A percentile compares a stretch with the other conserved stretches of the same genome.
These are phyloP conservation scores for Cryptocheilus praepositus DNA, from an alignment of 2,888 invertebrate genomes.

Conservation along the genomic window DNA sequence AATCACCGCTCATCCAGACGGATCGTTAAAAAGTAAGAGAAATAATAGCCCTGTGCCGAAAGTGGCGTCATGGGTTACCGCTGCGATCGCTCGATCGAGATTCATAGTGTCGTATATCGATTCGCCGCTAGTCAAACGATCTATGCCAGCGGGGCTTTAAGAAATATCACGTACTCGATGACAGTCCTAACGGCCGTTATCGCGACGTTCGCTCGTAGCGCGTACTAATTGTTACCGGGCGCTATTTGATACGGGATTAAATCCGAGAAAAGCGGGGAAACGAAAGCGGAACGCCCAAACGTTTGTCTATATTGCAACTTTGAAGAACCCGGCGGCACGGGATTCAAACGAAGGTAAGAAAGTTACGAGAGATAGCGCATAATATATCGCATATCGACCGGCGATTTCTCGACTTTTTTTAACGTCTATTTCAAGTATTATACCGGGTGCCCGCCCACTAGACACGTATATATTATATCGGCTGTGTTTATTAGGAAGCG, in stretches of 20 bases:
- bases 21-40: slow-evolving; percentile 63
- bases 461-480: slow-evolving; percentile 52
- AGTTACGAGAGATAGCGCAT: slow-evolving; percentile 4
- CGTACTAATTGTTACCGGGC: too few relatives aligned
- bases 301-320: too few relatives aligned
- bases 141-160: not conserved
- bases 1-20: slow-evolving; percentile 62
- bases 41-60: slow-evolving; percentile 55
- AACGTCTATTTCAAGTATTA: slow-evolving; percentile 2
- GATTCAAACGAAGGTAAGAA: too few relatives aligned
- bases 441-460: slow-evolving; percentile 24
- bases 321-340: too few relatives aligned
- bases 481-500: slow-evolving; percentile 55
- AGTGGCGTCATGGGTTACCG: slow-evolving; percentile 46
- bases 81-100: slow-evolving; percentile 20
- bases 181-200: too few relatives aligned
- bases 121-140: slow-evolving; percentile 8
- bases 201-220: too few relatives aligned
- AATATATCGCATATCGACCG: not conserved
- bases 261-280: too few relatives aligned
- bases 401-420: slow-evolving; percentile 1
- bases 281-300: too few relatives aligned
- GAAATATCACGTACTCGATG: too few relatives aligned
- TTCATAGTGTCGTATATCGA: slow-evolving; percentile 26
- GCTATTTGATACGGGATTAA: too few relatives aligned